Evolutionary conservation across 2,888 invertebrate species (phyloP).

Genomic region (Ichneumon xanthorius): DNA sequence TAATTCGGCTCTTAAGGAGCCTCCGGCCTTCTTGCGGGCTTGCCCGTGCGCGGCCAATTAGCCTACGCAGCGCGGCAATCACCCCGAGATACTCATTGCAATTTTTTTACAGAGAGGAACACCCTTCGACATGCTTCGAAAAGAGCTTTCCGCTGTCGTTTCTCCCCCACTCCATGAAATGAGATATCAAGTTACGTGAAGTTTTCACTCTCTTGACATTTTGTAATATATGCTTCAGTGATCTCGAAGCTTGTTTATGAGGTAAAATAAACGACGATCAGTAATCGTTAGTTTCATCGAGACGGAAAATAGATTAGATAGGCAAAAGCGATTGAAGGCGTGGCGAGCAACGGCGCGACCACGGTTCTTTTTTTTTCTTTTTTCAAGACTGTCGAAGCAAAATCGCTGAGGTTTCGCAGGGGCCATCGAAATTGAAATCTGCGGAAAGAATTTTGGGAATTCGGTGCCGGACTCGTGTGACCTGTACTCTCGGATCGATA

Average conservation of each 20-base stretch:
- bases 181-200: slow-evolving; percentile 26
- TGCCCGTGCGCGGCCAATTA: slow-evolving; percentile 64
- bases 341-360: background rate
- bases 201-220: slow-evolving; percentile 19
- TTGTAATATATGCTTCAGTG: background rate
- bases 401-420: slow-evolving; percentile 14
- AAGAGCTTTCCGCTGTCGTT: slow-evolving; percentile 62
- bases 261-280: slow-evolving; percentile 1
- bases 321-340: background rate
- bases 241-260: background rate
- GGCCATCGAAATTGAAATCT: slow-evolving; percentile 41
- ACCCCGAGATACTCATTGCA: slow-evolving; percentile 50
- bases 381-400: slow-evolving; percentile 28
- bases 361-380: slow-evolving; percentile 4
- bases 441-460: slow-evolving; percentile 60
- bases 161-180: slow-evolving; percentile 11
- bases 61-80: slow-evolving; percentile 56
- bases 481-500: slow-evolving; percentile 82
- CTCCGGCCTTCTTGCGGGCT: slow-evolving; percentile 41
- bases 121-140: slow-evolving; percentile 53
- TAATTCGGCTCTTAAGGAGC: slow-evolving; percentile 64
- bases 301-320: background rate
- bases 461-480: slow-evolving; percentile 78
- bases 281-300: slow-evolving; percentile 2
- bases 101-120: slow-evolving; percentile 57